These are phyloP conservation scores for Cryptosula pallasiana DNA, from an alignment of 2,888 invertebrate genomes.

Conservation along the genomic window DNA sequence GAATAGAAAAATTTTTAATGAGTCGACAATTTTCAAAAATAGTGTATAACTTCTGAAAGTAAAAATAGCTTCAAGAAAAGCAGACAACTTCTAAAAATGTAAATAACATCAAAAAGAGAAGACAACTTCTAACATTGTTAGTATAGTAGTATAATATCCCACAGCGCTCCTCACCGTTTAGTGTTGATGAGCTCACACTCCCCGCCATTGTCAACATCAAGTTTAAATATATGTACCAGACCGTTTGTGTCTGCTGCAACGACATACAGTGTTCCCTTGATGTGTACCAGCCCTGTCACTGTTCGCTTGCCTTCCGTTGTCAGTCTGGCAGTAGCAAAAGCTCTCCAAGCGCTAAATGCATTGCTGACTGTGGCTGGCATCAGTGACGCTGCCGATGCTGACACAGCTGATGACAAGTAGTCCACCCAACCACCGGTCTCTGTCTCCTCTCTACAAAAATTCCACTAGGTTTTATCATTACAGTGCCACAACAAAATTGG, in stretches of 20 bases:
- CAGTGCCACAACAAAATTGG: too few relatives aligned
- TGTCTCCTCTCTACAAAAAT: not conserved
- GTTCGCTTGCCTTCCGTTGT: not conserved
- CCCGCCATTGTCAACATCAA: constrained; percentile 6
- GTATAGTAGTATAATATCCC: too few relatives aligned
- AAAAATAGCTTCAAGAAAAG: too few relatives aligned
- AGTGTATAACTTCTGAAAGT: too few relatives aligned
- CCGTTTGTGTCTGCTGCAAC: not conserved
- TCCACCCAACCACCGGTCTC: not conserved
- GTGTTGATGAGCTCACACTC: constrained; percentile 4
- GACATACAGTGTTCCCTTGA: not conserved
- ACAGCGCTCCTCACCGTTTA: not conserved
- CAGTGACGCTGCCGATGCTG: not conserved
- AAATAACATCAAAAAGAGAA: not conserved
- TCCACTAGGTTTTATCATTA: too few relatives aligned
- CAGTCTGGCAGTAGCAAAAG: constrained; percentile 20
- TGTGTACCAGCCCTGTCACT: not conserved
- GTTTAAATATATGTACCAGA: not conserved
- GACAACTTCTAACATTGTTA: not conserved
- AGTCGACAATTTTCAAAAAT: too few relatives aligned
- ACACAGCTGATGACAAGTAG: constrained; percentile 2
- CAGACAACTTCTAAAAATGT: too few relatives aligned
- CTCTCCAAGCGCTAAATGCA: not conserved
- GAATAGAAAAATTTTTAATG: too few relatives aligned
- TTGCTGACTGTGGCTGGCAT: not conserved